phyloP scores from a whole-genome alignment of 64 coral and sea anemone genomes.

The Actinia tenebrosa region DNA sequence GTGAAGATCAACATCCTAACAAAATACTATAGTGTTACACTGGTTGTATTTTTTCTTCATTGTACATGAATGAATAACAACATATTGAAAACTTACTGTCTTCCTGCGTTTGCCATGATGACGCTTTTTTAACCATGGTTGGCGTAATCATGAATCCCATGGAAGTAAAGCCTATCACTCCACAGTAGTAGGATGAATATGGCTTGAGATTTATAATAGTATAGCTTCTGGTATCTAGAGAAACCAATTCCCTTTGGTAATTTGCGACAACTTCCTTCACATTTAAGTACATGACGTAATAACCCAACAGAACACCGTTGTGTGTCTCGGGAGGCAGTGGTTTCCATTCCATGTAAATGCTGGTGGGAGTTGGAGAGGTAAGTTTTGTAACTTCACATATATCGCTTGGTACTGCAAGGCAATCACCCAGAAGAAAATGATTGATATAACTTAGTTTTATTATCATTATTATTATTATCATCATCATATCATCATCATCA shows the following conservation, averaged over 20 bases:
- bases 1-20: too few species aligned
- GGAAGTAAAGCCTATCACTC: not conserved
- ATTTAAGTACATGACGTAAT: conserved; percentile 17
- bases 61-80: too few species aligned
- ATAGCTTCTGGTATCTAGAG: not conserved
- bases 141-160: conserved; percentile 16
- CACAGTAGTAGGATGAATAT: conserved; percentile 17
- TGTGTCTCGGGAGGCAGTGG: conserved; percentile 25
- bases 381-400: conserved; percentile 17
- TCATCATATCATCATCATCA: too few species aligned
- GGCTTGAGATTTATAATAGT: conserved; percentile 12
- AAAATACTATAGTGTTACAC: too few species aligned
- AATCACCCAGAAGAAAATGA: too few species aligned
- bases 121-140: not conserved
- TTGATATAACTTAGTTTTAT: too few species aligned
- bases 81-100: not conserved
- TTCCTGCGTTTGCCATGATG: not conserved
- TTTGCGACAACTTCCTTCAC: not conserved
- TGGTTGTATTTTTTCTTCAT: too few species aligned
- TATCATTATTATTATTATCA: too few species aligned
- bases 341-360: conserved; percentile 36
- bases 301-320: not conserved
- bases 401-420: not conserved
- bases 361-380: conserved; percentile 22
- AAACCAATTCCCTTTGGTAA: not conserved